A percentile compares a stretch with the other conserved stretches of the same genome.
These are phyloP conservation scores for Sylvilagus bachmani DNA, from an alignment of 2,113 vertebrate species.

Conservation along the genomic window DNA sequence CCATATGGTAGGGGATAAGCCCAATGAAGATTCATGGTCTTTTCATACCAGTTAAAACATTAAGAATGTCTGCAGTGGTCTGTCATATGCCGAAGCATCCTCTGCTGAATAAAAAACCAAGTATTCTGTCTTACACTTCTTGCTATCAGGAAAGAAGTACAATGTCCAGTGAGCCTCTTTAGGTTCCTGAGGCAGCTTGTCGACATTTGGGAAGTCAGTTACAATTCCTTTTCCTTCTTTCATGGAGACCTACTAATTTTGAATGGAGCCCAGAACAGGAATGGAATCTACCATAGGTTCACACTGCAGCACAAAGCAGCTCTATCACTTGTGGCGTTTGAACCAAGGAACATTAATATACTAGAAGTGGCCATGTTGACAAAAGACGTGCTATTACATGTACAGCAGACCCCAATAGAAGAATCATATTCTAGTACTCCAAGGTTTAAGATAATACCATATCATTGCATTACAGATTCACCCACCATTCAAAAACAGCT, in stretches of 20 bases:
- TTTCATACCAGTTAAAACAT: neutral
- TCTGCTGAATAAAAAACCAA: neutral
- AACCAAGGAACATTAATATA: neutral
- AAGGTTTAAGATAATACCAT: neutral
- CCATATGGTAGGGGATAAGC: neutral
- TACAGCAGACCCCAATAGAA: neutral
- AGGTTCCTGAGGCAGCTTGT: neutral
- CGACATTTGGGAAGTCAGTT: neutral
- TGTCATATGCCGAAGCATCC: neutral
- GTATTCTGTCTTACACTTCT: neutral
- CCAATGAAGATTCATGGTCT: neutral
- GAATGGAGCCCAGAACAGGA: neutral
- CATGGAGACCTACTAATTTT: neutral
- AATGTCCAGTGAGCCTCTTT: neutral
- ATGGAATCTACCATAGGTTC: neutral
- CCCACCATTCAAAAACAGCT: neutral
- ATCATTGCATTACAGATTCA: neutral
- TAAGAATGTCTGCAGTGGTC: neutral
- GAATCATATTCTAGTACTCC: neutral
- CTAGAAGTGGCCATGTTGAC: neutral
- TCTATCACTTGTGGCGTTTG: neutral
- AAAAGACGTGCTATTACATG: neutral
- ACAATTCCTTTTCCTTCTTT: fast-evolving
- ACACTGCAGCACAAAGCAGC: neutral
- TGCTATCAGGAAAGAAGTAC: neutral